phyloP scores from a whole-genome alignment of 1,140 invertebrate genomes.

The Olivierus martensii region DNA sequence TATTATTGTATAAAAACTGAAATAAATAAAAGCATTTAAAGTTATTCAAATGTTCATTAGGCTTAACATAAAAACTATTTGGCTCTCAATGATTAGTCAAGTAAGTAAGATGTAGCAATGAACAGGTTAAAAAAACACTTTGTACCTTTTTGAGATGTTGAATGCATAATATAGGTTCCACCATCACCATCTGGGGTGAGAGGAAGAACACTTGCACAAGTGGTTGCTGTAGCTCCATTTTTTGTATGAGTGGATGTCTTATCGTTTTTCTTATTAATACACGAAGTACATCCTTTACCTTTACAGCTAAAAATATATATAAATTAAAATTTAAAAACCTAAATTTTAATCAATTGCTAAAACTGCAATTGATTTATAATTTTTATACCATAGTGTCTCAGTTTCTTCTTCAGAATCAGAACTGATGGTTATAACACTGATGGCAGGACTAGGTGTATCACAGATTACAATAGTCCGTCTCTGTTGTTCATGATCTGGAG shows the following conservation, averaged over 20 bases:
- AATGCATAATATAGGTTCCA: slow-evolving; percentile 16
- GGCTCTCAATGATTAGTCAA: no score
- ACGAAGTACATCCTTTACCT: slow-evolving; percentile 28
- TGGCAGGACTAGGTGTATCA: slow-evolving; percentile 63
- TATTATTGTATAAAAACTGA: no score
- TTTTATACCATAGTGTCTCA: slow-evolving; percentile 18
- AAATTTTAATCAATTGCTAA: not conserved
- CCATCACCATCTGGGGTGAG: slow-evolving; percentile 28
- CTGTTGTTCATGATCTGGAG: slow-evolving; percentile 18
- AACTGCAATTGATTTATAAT: slow-evolving; percentile 16
- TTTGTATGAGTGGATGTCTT: slow-evolving; percentile 19
- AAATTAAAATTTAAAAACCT: not conserved
- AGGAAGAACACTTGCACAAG: slow-evolving; percentile 31
- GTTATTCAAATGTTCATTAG: no score
- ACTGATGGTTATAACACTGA: slow-evolving; percentile 93
- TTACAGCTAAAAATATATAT: slow-evolving; percentile 20
- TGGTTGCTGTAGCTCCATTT: slow-evolving; percentile 17
- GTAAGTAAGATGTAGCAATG: no score
- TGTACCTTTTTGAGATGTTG: slow-evolving; percentile 9
- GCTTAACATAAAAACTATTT: no score
- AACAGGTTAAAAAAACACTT: slow-evolving; percentile 1
- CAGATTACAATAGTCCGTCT: slow-evolving; percentile 71
- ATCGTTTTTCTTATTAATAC: slow-evolving; percentile 22
- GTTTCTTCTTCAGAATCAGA: slow-evolving; percentile 79
- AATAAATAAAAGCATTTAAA: no score